Evolutionary conservation across 2,888 invertebrate species (phyloP), one percentile per base, ranked within the genome.

Genomic region (Xanthorhoe spadicearia): DNA sequence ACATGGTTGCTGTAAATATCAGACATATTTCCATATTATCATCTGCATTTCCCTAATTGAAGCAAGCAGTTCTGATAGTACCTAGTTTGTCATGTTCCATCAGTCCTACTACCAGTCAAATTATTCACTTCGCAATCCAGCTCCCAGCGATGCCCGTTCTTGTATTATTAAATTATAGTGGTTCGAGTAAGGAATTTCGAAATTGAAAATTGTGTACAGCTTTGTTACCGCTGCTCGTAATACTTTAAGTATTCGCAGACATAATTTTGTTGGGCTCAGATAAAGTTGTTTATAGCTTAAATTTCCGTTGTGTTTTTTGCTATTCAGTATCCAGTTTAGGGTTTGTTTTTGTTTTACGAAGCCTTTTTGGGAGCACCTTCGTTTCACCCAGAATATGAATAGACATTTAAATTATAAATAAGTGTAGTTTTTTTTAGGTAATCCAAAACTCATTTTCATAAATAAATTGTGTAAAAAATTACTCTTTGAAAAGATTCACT

Each of bases 141-240:
- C 90, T 85, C 83, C 81, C 77, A 59, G 67, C 60, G 66, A 65
- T 62, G 64, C 64, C 70, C 68, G 68, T 64, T 67, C 68, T 85
- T 90, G 90, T 90, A 90, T 90, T 91, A 92, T 92, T 92, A 91
- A 91, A 91, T 91, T 90, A 91, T 89, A 90, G 89, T 87, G 84
- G 86, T 81, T 86, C 88, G 64, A 68, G 64, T 85, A 88, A 87
- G 85, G 85, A 85, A 87, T 90, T 90, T 88, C 83, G 83, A 89
- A 90, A 90, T 87, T 86, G 90, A 90, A 90, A 90, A 90, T 88
- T 86, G 69, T 69, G 61, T 68, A 68, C 68, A 68, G 68, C 68
- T 68, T 61, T 68, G 68, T 68, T 64, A 68, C 67, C 56, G 67
- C 61, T 68, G 57, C 57, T 61, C 68, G 64, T 61, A 68, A 68